phyloP scores from a whole-genome alignment of 2,113 vertebrate genomes.

The Thermophis baileyi region DNA sequence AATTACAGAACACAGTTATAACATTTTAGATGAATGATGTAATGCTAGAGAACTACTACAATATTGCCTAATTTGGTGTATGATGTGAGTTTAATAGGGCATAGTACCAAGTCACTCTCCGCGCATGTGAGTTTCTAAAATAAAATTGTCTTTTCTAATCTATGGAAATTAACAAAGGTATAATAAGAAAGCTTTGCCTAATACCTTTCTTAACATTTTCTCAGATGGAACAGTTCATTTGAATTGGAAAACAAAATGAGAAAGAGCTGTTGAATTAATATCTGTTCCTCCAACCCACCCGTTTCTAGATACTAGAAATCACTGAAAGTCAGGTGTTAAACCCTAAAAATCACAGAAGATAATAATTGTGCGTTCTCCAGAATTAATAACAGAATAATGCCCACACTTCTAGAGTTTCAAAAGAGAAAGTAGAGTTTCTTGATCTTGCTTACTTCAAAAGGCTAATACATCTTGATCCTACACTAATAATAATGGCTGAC shows the following conservation, averaged over 20 bases:
- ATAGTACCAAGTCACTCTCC: not conserved
- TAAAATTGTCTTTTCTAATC: not conserved
- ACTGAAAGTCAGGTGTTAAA: not conserved
- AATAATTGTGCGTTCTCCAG: not conserved
- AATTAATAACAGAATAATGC: not conserved
- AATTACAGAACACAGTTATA: not conserved
- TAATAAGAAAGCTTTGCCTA: not conserved
- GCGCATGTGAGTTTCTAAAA: not conserved
- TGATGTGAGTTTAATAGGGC: not conserved
- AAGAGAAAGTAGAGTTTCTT: not conserved
- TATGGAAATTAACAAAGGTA: not conserved
- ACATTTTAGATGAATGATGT: not conserved
- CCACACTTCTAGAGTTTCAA: not conserved
- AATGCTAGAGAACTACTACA: not conserved
- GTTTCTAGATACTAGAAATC: not conserved
- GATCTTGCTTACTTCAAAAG: not conserved
- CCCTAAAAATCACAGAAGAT: not conserved
- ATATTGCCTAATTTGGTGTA: not conserved
- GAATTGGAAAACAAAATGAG: not conserved
- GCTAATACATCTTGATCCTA: not conserved
- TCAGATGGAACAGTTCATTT: not conserved
- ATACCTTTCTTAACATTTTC: not conserved
- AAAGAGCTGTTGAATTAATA: not conserved
- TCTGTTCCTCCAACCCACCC: not conserved
- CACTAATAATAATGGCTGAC: not conserved